Percentiles rank a stretch among this genome's conserved stretches.
phyloP scores from a whole-genome alignment of 2,888 invertebrate species.

The Trissoscelio sp. region DNA sequence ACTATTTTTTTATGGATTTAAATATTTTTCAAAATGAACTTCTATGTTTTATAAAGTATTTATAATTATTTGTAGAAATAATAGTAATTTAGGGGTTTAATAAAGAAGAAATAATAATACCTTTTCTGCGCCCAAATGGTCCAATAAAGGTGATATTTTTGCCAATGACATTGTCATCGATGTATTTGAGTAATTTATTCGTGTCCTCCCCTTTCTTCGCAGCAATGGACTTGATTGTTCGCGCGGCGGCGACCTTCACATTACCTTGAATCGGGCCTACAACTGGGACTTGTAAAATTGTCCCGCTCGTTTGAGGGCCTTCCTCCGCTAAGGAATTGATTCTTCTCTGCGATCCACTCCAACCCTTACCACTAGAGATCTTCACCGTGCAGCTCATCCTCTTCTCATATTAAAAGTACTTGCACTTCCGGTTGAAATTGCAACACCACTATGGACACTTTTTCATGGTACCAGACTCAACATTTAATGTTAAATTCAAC shows the following conservation, averaged over 20 bases:
- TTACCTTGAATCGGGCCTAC: constrained; percentile 37
- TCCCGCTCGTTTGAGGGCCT: constrained; percentile 49
- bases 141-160: constrained; percentile 92
- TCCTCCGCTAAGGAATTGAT: constrained; percentile 80
- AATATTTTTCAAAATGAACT: too few relatives aligned
- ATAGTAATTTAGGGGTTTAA: too few relatives aligned
- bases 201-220: constrained; percentile 87
- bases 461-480: constrained; percentile 9
- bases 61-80: too few relatives aligned
- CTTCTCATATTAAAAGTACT: constrained; percentile 75
- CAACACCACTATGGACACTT: constrained; percentile 47
- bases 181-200: constrained; percentile 89
- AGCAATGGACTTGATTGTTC: constrained; percentile 79
- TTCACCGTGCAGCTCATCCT: constrained; percentile 83
- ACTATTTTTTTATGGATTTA: too few relatives aligned
- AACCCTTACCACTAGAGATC: constrained; percentile 80
- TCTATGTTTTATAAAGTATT: too few relatives aligned
- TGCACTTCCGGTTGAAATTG: constrained; percentile 38
- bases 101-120: too few relatives aligned
- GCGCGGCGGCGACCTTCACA: constrained; percentile 79
- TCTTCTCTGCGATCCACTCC: constrained; percentile 80
- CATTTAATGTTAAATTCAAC: too few relatives aligned
- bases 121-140: constrained; percentile 92
- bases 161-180: constrained; percentile 92
- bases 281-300: constrained; percentile 23